These are phyloP conservation scores for Theristus sp. DNA, from an alignment of 2,888 invertebrate genomes.

Conservation along the genomic window DNA sequence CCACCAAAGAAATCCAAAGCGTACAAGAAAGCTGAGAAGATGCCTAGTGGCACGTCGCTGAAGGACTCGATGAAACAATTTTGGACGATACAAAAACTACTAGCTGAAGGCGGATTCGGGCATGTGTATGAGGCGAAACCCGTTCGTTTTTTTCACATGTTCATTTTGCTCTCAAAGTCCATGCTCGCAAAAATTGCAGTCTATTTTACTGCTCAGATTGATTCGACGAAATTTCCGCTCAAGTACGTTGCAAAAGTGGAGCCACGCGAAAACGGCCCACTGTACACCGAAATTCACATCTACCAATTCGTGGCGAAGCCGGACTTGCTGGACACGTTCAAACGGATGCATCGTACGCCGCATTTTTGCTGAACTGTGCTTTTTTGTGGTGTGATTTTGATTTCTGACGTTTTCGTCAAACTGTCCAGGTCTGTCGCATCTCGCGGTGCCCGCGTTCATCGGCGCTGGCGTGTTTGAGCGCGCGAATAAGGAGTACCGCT, in stretches of 20 bases:
- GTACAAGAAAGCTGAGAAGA: neutral
- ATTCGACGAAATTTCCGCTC: neutral
- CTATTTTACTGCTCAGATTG: neutral
- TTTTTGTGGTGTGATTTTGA: too few relatives aligned
- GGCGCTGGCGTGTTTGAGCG: constrained; percentile 66
- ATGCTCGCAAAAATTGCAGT: neutral
- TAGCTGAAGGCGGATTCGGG: constrained; percentile 27
- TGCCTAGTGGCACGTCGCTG: neutral
- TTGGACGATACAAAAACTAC: constrained; percentile 19
- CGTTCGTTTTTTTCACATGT: constrained; percentile 10
- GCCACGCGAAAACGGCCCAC: constrained; percentile 76
- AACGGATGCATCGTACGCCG: constrained; percentile 9
- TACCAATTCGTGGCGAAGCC: constrained; percentile 65
- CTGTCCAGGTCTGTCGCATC: constrained; percentile 39
- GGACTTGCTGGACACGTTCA: constrained; percentile 39
- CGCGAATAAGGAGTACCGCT: constrained; percentile 59
- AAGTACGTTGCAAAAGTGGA: constrained; percentile 41
- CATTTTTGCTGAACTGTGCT: too few relatives aligned
- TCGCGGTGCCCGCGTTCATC: constrained; percentile 74
- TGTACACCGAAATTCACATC: constrained; percentile 94
- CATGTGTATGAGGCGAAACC: constrained; percentile 22
- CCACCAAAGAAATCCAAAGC: neutral
- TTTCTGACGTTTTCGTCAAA: too few relatives aligned
- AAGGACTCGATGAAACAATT: neutral
- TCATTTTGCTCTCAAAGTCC: neutral